Conservation (phyloP, 37 sponge, comb jelly and placozoan species). For the Halichondria panicea region DNA sequence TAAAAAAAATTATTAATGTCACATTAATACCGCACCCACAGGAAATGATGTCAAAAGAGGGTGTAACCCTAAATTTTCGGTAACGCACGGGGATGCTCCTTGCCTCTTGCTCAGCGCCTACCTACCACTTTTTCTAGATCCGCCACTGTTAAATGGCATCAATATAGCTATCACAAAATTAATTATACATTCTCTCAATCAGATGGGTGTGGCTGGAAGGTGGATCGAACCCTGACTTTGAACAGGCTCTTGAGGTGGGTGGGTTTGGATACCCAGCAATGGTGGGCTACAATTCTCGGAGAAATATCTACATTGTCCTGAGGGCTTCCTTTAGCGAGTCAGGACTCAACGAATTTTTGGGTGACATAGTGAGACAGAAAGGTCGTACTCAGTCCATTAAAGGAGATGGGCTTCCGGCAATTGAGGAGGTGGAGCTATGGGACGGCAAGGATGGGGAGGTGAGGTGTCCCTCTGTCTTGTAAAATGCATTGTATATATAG, state of each 20-base stretch:
- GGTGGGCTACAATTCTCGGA: conserved; percentile 72
- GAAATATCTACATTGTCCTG: conserved; percentile 73
- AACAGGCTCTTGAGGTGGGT: conserved; percentile 84
- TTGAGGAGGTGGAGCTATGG: conserved; percentile 78
- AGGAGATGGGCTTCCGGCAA: conserved; percentile 60
- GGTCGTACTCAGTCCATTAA: conserved; percentile 52
- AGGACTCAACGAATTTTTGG: conserved; percentile 81
- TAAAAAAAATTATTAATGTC: too few species aligned
- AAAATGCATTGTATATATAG: too few species aligned
- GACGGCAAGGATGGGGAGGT: conserved; percentile 99
- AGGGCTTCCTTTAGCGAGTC: conserved; percentile 77
- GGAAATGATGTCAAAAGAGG: too few species aligned
- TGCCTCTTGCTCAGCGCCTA: too few species aligned
- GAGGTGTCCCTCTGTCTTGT: neutral
- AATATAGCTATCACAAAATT: too few species aligned
- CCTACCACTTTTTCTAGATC: too few species aligned
- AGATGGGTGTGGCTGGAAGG: conserved; percentile 96
- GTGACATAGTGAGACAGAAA: conserved; percentile 62
- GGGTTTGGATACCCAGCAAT: conserved; percentile 98
- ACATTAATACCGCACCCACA: neutral
- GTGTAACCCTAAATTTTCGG: too few species aligned
- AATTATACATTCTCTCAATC: too few species aligned
- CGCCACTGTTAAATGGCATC: too few species aligned
- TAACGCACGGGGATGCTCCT: too few species aligned
- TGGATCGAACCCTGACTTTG: conserved; percentile 66